Base-by-base conservation (phyloP, 2,888 invertebrate species). In the Pharmacophagus antenor region DNA sequence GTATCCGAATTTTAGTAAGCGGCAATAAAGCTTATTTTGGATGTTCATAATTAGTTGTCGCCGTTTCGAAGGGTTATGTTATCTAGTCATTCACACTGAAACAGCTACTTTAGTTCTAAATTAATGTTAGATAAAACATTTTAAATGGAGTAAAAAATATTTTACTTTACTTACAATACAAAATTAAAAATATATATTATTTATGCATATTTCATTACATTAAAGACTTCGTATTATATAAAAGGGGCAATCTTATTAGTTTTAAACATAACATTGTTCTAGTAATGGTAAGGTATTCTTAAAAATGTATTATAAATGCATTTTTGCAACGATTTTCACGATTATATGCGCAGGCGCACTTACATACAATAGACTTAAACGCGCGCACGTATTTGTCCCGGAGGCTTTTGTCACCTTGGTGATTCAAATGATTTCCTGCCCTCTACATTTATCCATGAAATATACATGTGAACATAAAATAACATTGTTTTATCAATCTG, bases 311-410 rank as follows among this genome's bases (percentile, higher is more conserved):
- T 49, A 2, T 47, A 31, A 41, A 56, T 61, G 47, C 56, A 41
- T 17, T 56, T 50, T 55, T 20, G 25, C 41, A 12, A 20, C 8
- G 37, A 63, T 64, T 62, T 27, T 42, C 44, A 49, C 48, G 55
- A 58, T 25, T 48, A 58, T 66, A 69, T 81, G 85, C 84, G 85
- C 73, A 65, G 63, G 70, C 81, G 85, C 84, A 71, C 62, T 62
- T 62, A 58, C 70, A 67, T 76, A 80, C 77, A 87, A 84, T 80
- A 86, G 85, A 87, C 78, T 74, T 84, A 77, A 84, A 87, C 86
- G 85, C 85, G 82, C 76, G 71, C 79, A 65, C 53, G 56, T 52
- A 54, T 60, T 49, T 54, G 58, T 51, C 47, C 50, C 61, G 54
- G 62, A 61, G 52, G 62, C 42, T 49, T n/a, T 37, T 56, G 56